Evolutionary conservation across 1,140 invertebrate genomes (phyloP).

Genomic region (Drosophila guanche): DNA sequence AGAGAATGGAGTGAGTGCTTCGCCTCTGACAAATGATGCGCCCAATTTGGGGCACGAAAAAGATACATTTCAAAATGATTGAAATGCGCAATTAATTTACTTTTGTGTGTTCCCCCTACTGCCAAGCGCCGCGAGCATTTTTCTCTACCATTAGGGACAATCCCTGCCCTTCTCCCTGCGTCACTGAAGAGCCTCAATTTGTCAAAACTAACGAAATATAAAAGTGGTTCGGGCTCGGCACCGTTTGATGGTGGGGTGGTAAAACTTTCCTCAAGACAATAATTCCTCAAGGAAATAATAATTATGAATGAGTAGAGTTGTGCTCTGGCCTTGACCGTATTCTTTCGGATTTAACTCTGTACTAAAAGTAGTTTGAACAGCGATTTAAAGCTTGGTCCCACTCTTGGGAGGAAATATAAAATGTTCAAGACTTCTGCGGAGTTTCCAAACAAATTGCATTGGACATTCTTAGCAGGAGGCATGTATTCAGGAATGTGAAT

Average conservation of each 20-base stretch:
- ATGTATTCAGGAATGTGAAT: too few relatives aligned
- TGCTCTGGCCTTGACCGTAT: too few relatives aligned
- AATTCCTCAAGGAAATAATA: conserved; percentile 5
- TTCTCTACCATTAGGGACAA: conserved; percentile 46
- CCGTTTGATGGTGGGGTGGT: conserved; percentile 2
- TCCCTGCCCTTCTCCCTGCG: conserved; percentile 16
- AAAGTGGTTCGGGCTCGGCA: not conserved
- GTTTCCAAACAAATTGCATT: too few relatives aligned
- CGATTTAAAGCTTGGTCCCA: too few relatives aligned
- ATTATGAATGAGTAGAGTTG: not conserved
- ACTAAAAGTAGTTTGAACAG: too few relatives aligned
- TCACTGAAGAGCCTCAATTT: conserved; percentile 38
- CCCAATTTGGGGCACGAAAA: conserved; percentile 46
- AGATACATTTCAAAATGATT: conserved; percentile 71
- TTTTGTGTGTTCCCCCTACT: conserved; percentile 21
- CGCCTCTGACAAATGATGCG: conserved; percentile 66
- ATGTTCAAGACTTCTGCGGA: too few relatives aligned
- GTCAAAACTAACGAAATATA: conserved; percentile 43
- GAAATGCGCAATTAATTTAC: conserved; percentile 68
- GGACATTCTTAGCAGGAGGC: too few relatives aligned
- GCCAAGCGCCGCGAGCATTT: conserved; percentile 21
- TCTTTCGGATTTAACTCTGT: too few relatives aligned
- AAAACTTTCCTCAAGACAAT: not conserved
- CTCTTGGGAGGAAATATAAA: too few relatives aligned
- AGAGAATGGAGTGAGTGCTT: conserved; percentile 5